Conservation (phyloP, 1,140 invertebrate genomes). For the Drosophila bocqueti region DNA sequence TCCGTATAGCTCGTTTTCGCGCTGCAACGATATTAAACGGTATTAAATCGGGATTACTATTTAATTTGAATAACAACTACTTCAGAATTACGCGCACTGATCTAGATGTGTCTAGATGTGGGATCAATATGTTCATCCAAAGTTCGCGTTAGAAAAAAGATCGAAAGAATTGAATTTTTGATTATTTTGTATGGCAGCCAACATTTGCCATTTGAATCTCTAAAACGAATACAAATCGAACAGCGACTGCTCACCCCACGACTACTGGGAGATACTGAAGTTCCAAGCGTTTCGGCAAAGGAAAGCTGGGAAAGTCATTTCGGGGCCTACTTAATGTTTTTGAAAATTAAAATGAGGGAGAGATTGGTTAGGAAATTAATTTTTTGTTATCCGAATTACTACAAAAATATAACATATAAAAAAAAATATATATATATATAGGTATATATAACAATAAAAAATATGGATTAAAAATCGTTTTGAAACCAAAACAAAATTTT, state of each 20-base stretch:
- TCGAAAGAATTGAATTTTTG: slow-evolving; percentile 53
- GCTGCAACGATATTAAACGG: slow-evolving; percentile 53
- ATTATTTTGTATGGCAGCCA: slow-evolving; percentile 28
- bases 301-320: not conserved
- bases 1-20: slow-evolving; percentile 64
- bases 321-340: slow-evolving; percentile 1
- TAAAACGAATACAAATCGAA: slow-evolving; percentile 11
- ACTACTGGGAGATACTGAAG: slow-evolving; percentile 40
- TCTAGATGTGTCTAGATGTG: not conserved
- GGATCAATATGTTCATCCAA: slow-evolving; percentile 4
- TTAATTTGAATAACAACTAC: not conserved
- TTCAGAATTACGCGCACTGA: not conserved
- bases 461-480: not conserved
- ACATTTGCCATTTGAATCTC: slow-evolving; percentile 40
- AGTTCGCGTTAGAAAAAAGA: slow-evolving; percentile 16
- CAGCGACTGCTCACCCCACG: slow-evolving; percentile 19
- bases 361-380: not conserved
- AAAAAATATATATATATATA: too few relatives aligned
- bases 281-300: not conserved
- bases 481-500: too few relatives aligned
- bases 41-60: not conserved
- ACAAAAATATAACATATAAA: not conserved
- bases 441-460: not conserved
- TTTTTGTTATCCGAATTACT: not conserved
- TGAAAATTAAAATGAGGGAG: not conserved